These are phyloP conservation scores for Mnemiopsis leidyi DNA, from an alignment of 37 sponge, comb jelly and placozoan species.

Conservation along the genomic window DNA sequence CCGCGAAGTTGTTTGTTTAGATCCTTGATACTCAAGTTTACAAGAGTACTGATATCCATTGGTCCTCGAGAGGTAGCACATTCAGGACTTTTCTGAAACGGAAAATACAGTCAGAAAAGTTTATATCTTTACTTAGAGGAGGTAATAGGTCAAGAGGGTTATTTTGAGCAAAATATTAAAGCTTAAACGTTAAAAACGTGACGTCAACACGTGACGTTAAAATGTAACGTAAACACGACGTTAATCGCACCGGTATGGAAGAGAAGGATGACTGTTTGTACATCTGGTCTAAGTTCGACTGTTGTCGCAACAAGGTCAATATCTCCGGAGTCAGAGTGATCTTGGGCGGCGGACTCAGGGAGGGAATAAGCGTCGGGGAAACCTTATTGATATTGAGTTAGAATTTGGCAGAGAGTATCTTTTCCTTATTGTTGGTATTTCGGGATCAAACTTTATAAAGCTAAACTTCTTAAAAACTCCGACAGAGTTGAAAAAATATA, in stretches of 20 bases:
- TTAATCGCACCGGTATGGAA: not conserved
- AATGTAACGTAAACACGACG: too few relatives aligned
- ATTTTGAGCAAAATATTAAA: too few relatives aligned
- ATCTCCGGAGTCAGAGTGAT: not conserved
- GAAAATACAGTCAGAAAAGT: too few relatives aligned
- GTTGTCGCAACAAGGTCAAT: not conserved
- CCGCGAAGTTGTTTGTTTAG: slow-evolving; percentile 42
- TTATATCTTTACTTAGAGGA: too few relatives aligned
- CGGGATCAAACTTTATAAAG: too few relatives aligned
- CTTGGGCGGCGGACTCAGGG: not conserved
- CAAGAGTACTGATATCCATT: not conserved
- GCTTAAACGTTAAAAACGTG: too few relatives aligned
- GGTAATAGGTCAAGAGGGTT: too few relatives aligned
- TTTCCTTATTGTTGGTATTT: too few relatives aligned
- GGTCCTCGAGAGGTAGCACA: not conserved
- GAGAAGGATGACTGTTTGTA: not conserved
- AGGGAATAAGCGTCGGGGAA: not conserved
- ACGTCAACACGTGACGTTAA: too few relatives aligned
- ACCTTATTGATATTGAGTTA: too few relatives aligned
- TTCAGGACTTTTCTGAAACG: not conserved
- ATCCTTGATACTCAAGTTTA: slow-evolving; percentile 54
- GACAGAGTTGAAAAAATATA: not conserved
- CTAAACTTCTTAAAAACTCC: too few relatives aligned
- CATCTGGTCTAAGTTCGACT: not conserved
- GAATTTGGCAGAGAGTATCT: too few relatives aligned